Base-by-base conservation (phyloP, 2,888 invertebrate genomes). In the Brenthis hecate region DNA sequence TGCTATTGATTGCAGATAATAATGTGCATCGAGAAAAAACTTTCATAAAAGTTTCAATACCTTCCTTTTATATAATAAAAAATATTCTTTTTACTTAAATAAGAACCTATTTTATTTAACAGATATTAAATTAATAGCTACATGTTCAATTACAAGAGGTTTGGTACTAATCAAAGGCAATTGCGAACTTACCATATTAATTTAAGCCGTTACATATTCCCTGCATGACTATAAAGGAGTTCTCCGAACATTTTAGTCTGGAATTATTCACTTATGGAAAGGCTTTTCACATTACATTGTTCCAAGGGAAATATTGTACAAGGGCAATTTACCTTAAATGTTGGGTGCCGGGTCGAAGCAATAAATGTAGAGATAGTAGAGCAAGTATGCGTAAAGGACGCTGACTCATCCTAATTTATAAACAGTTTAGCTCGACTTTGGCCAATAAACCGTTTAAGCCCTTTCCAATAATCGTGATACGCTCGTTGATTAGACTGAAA, bases 351-450 rank as follows among this genome's bases (percentile, higher is more conserved):
- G 72, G 73, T 70, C 72, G 76, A 68, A 73, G 75, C 75, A 76
- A 76, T 78, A 76, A 75, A 72, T 81, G 77, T 77, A 76, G 77
- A 80, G 80, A 81, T 83, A 83, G 83, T 78, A 81, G 77, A 81
- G 84, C 82, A 75, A 74, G 76, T 73, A 77, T 74, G 48, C 76
- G 63, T 73, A 66, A 73, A 68, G 68, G 68, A 68, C 56, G 73
- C 76, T 78, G 72, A 76, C 68, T 79, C 76, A 77, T 72, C 75
- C 72, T 78, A 78, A 80, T 80, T 78, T 78, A 78, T 75, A 77
- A 77, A 74, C 75, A 77, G 74, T 78, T 75, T 74, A 75, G 72
- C 69, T 72, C 70, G 56, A 65, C 65, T 72, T 65, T 62, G 67
- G 55, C 67, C 60, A 72, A 72, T 73, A 73, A 74, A 73, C 72